These are phyloP conservation scores for Gastrophysa polygoni DNA, from an alignment of 2,888 invertebrate genomes.

Conservation along the genomic window DNA sequence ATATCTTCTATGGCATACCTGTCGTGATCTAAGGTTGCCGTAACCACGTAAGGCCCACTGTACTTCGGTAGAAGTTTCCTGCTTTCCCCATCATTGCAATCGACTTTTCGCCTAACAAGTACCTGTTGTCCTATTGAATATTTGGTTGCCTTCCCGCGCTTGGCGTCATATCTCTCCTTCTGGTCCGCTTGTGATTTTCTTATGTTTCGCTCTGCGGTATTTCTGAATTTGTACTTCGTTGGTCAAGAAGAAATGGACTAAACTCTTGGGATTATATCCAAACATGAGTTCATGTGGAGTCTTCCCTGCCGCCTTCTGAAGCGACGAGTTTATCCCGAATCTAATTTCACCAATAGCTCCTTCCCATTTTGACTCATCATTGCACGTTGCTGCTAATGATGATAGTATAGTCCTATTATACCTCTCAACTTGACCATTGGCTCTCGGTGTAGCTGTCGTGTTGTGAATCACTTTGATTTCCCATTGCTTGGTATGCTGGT, in stretches of 20 bases:
- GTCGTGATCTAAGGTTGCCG: not conserved
- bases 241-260: not conserved
- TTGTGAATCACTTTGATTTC: constrained; percentile 33
- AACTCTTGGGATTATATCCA: constrained; percentile 11
- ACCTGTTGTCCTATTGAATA: not conserved
- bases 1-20: constrained; percentile 23
- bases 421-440: constrained; percentile 43
- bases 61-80: not conserved
- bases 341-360: constrained; percentile 3
- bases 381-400: constrained; percentile 32
- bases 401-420: constrained; percentile 7
- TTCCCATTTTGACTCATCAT: constrained; percentile 48
- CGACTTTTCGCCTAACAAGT: not conserved
- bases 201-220: not conserved
- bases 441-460: constrained; percentile 32
- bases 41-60: not conserved
- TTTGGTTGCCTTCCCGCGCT: constrained; percentile 40
- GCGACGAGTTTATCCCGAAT: too few species aligned
- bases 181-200: not conserved
- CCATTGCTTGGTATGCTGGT: constrained; percentile 10
- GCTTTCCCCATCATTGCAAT: not conserved
- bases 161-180: constrained; percentile 9
- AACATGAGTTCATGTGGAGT: constrained; percentile 27
- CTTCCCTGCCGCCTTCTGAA: constrained; percentile 19
- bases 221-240: not conserved